phyloP scores from a whole-genome alignment of 2,888 invertebrate species.

The Apantesis nais region DNA sequence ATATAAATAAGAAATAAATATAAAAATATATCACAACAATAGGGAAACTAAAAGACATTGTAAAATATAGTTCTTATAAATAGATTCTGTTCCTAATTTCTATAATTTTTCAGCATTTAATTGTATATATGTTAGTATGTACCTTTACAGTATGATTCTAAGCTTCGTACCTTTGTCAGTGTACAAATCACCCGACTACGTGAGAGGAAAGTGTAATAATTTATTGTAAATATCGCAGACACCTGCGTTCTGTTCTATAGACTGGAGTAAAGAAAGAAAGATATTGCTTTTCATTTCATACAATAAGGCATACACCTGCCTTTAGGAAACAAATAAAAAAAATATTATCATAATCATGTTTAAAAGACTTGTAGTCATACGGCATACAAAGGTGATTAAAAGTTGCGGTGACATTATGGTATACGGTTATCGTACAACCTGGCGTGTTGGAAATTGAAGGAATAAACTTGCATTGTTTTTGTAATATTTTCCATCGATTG shows the following conservation, averaged over 20 bases:
- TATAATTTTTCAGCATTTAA: not conserved
- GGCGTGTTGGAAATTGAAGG: too few species aligned
- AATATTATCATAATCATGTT: not conserved
- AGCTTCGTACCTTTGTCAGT: slow-evolving; percentile 18
- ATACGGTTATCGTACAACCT: too few species aligned
- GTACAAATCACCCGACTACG: slow-evolving; percentile 38
- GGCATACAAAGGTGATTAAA: too few species aligned
- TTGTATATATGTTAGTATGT: not conserved
- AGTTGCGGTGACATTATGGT: too few species aligned
- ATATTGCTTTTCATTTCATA: not conserved
- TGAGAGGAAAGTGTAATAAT: slow-evolving; percentile 37
- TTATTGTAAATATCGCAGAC: slow-evolving; percentile 8
- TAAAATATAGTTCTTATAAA: not conserved
- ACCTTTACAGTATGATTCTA: slow-evolving; percentile 10
- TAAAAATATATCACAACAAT: too few species aligned
- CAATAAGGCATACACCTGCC: not conserved
- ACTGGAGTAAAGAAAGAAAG: not conserved
- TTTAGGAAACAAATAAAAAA: not conserved
- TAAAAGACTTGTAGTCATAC: too few species aligned
- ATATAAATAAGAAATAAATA: too few species aligned
- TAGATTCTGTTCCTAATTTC: not conserved
- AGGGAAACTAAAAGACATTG: too few species aligned
- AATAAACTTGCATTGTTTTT: too few species aligned
- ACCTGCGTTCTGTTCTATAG: not conserved
- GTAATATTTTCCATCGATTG: too few species aligned